Evolutionary conservation across 2,797 vertebrate species (phyloP), one percentile per base, ranked within the genome.

Genomic region (Rousettus madagascariensis): DNA sequence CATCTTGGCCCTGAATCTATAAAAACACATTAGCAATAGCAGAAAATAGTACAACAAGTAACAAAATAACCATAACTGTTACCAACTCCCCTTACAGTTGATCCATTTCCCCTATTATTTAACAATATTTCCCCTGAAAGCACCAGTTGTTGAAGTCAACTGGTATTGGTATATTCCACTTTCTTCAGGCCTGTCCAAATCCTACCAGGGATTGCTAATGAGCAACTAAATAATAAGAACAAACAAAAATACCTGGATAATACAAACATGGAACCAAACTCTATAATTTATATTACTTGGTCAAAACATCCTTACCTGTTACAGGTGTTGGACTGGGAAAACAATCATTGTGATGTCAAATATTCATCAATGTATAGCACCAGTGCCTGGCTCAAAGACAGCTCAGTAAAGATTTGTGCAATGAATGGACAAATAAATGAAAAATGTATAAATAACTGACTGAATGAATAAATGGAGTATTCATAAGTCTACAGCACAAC

Each of bases 391-490:
- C 55, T 69, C 5, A 2, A 30, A 28, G 41, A 36, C n/a, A 20
- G 30, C 53, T 80, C 30, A 43, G 43, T 28, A 20, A 66, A 72
- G 75, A 41, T 11, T 63, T 69, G 20, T 17, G 24, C 77, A 61
- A 61, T 1, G 24, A 55, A 59, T 10, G 33, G 19, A 57, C 41
- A 63, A 51, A 43, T 28, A 38, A 16, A 13, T 33, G 80, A 90
- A 69, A 84, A 53, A 36, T 17, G 49, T 8, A 36, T 5, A n/a
- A 36, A 26, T 3, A 36, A 51, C 0, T 3, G 41, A 51, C 0
- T 15, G 63, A 24, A 43, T 46, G 75, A 28, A 55, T 41, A 15
- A 30, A 24, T 8, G 28, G 13, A 33, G 5, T 33, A 15, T 6
- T 53, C 17, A 2, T 5, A 30, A 78, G 22, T 16, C 19, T 16